A percentile compares a stretch with the other conserved stretches of the same genome.
Evolutionary conservation across 2,888 invertebrate genomes (phyloP).

Genomic region (Euclidia mi): DNA sequence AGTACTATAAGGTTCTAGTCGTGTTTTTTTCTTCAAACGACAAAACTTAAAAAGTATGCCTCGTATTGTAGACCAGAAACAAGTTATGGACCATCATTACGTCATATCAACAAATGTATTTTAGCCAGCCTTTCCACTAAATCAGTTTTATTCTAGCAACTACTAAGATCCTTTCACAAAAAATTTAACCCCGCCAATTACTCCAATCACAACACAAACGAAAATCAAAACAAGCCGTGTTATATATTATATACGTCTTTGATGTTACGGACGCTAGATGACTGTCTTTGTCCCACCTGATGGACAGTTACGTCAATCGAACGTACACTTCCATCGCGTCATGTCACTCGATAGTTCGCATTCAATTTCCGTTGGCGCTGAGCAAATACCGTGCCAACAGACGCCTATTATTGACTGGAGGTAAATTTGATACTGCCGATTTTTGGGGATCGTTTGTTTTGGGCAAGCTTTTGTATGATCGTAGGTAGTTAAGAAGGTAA

Average conservation of each 20-base stretch:
- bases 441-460: slow-evolving; percentile 22
- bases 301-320: slow-evolving; percentile 71
- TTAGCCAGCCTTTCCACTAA: too few relatives aligned
- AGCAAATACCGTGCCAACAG: slow-evolving; percentile 63
- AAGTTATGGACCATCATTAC: too few relatives aligned
- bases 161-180: too few relatives aligned
- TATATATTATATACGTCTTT: slow-evolving; percentile 63
- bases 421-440: slow-evolving; percentile 58
- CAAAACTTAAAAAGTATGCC: too few relatives aligned
- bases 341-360: slow-evolving; percentile 73
- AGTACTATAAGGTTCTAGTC: too few relatives aligned
- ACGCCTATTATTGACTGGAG: slow-evolving; percentile 65
- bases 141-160: too few relatives aligned
- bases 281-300: slow-evolving; percentile 74
- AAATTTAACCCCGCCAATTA: neutral
- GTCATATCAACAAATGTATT: too few relatives aligned
- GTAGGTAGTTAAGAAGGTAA: too few relatives aligned
- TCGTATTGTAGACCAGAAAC: too few relatives aligned
- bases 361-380: slow-evolving; percentile 79
- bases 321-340: slow-evolving; percentile 66
- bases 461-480: neutral
- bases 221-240: slow-evolving; percentile 14
- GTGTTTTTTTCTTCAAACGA: too few relatives aligned
- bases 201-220: slow-evolving; percentile 4
- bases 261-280: slow-evolving; percentile 70